A percentile compares a stretch with the other conserved stretches of the same genome.
phyloP scores from a whole-genome alignment of 1,140 invertebrate species.

The Artemia franciscana region DNA sequence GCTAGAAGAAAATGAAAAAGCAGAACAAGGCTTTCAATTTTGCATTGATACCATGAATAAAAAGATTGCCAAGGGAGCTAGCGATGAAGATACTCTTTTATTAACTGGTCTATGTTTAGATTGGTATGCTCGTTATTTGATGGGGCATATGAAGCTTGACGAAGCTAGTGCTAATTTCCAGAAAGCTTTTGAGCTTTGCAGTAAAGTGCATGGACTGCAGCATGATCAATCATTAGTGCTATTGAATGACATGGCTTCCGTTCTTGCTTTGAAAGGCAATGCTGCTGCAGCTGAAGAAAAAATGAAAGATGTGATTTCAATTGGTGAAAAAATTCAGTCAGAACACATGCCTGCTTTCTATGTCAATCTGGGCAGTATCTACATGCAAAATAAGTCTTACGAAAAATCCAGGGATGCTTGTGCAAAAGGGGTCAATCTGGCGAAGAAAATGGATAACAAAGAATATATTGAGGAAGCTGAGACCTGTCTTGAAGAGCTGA shows the following conservation, averaged over 20 bases:
- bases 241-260: conserved; percentile 60
- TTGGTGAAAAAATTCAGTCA: not conserved
- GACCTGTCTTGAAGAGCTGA: not conserved
- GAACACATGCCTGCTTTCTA: not conserved
- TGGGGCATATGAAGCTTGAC: conserved; percentile 30
- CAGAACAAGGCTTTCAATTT: conserved; percentile 45
- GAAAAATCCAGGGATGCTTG: not conserved
- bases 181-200: conserved; percentile 39
- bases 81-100: conserved; percentile 31
- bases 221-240: conserved; percentile 48
- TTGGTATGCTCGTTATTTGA: conserved; percentile 53
- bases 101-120: conserved; percentile 46
- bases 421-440: not conserved
- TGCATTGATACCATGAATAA: conserved; percentile 40
- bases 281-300: conserved; percentile 39
- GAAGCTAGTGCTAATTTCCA: conserved; percentile 40
- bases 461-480: not conserved
- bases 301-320: conserved; percentile 39
- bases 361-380: not conserved
- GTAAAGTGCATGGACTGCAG: conserved; percentile 34
- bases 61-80: conserved; percentile 24
- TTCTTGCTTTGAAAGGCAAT: conserved; percentile 36
- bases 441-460: not conserved
- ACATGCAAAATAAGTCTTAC: not conserved
- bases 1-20: conserved; percentile 37